Percentiles rank a stretch among this genome's conserved stretches.
Conservation (phyloP, 2,113 vertebrate genomes). For the Pachycephala philippinensis region DNA sequence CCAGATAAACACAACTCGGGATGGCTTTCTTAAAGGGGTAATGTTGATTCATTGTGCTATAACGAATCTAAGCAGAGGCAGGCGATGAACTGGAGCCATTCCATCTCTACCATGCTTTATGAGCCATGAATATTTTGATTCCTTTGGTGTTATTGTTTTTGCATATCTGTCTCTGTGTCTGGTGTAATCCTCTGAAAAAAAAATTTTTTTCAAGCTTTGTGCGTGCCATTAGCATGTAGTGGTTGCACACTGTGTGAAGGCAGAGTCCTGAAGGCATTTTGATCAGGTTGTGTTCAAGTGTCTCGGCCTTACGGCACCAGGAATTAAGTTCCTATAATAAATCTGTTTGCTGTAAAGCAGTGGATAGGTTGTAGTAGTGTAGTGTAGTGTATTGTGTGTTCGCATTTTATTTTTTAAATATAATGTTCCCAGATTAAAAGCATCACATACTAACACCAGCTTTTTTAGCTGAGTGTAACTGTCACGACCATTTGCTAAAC, state of each 20-base stretch:
- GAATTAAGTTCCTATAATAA: not conserved
- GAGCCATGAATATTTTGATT: slow-evolving; percentile 19
- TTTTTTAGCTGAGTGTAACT: not conserved
- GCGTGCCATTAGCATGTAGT: not conserved
- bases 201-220: not conserved
- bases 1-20: not conserved
- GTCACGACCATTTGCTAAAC: not conserved
- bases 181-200: slow-evolving; percentile 11
- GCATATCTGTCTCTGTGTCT: slow-evolving; percentile 28
- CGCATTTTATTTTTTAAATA: not conserved
- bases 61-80: not conserved
- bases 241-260: not conserved
- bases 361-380: not conserved
- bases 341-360: not conserved
- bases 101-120: not conserved
- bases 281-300: slow-evolving; percentile 18
- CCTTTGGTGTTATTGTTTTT: slow-evolving; percentile 21
- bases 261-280: slow-evolving; percentile 15
- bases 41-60: not conserved
- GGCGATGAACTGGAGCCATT: not conserved
- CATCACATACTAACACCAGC: not conserved
- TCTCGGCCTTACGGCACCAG: not conserved
- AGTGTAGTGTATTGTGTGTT: not conserved
- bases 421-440: not conserved
- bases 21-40: not conserved